Evolutionary conservation across 2,113 vertebrate genomes (phyloP).

Genomic region (Pelvicachromis taeniatus): DNA sequence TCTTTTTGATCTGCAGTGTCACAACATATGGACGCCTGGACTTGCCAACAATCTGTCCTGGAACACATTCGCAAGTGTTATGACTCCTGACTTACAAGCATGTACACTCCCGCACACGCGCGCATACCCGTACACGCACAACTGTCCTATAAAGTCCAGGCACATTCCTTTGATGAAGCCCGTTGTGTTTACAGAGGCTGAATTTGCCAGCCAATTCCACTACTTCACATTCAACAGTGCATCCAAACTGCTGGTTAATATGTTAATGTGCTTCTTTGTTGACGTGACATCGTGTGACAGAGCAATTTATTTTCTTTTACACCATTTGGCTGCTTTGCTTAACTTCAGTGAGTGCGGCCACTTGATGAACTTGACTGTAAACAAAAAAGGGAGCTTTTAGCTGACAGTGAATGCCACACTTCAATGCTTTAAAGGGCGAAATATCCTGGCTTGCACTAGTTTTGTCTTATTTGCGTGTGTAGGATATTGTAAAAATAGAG

Average conservation of each 20-base stretch:
- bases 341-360: neutral
- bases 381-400: neutral
- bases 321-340: neutral
- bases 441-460: neutral
- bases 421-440: neutral
- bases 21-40: constrained; percentile 45
- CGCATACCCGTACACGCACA: neutral
- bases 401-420: neutral
- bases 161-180: neutral
- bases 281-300: neutral
- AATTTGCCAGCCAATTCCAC: neutral
- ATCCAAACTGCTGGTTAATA: neutral
- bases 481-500: neutral
- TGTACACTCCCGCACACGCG: neutral
- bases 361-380: neutral
- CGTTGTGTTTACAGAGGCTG: neutral
- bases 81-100: neutral
- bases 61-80: neutral
- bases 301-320: neutral
- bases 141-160: neutral
- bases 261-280: neutral
- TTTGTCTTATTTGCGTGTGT: neutral
- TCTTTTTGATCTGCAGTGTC: constrained; percentile 47
- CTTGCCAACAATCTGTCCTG: constrained; percentile 42
- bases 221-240: neutral